Conservation (phyloP, 2,888 invertebrate genomes). For the Machimus rusticus region DNA sequence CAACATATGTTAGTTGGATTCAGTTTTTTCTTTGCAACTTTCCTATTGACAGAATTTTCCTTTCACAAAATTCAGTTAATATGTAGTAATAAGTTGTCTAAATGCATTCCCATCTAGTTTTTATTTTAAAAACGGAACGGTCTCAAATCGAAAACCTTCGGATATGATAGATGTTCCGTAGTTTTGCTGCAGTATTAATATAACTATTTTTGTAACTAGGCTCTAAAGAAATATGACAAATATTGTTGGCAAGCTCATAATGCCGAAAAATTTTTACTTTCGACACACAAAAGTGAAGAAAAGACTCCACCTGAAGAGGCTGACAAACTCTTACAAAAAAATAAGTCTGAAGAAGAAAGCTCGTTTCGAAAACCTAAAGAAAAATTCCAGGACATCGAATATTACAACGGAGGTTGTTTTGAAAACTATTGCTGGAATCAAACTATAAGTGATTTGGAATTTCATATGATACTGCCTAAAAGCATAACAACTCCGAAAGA, state of each 20-base stretch:
- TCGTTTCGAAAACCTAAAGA: not conserved
- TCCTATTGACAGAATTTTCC: no score
- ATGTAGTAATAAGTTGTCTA: not conserved
- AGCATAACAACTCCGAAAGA: conserved; percentile 71
- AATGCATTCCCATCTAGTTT: no score
- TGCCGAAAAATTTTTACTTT: not conserved
- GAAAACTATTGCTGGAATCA: conserved; percentile 88
- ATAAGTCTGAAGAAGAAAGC: not conserved
- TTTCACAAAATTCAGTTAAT: no score
- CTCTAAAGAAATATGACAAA: conserved; percentile 56
- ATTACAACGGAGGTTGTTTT: conserved; percentile 81
- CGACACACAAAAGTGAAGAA: not conserved
- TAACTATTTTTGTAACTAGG: conserved; percentile 31
- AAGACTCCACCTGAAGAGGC: conserved; percentile 45
- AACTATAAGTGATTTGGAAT: conserved; percentile 78
- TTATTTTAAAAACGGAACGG: no score
- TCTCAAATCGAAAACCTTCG: no score
- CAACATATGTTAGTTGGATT: no score
- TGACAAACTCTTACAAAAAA: not conserved
- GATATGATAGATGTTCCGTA: no score
- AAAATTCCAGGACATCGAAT: conserved; percentile 60
- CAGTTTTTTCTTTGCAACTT: no score
- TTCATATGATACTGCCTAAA: conserved; percentile 69
- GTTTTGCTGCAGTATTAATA: not conserved
- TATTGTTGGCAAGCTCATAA: not conserved